phyloP scores from a whole-genome alignment of 37 sponge, comb jelly and placozoan species.

The Diacarnus erythraeanus region DNA sequence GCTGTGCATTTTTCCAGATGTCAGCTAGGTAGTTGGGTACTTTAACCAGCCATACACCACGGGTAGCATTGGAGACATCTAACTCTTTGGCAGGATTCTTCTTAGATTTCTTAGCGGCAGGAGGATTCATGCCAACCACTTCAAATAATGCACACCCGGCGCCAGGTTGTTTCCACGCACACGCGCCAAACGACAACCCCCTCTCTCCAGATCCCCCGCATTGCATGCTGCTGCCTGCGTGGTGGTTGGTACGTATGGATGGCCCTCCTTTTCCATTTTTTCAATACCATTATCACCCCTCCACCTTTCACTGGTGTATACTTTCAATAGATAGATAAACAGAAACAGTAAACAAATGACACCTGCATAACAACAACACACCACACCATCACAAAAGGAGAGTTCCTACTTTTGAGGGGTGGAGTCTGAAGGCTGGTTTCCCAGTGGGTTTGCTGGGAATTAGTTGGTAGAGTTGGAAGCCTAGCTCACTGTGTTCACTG shows the following conservation, averaged over 20 bases:
- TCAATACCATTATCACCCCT: too few relatives aligned
- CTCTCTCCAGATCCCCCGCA: too few relatives aligned
- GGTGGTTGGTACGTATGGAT: too few relatives aligned
- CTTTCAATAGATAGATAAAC: too few relatives aligned
- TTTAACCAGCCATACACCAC: slow-evolving; percentile 78
- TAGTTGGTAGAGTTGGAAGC: slow-evolving; percentile 32
- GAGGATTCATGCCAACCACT: background rate
- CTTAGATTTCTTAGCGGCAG: slow-evolving; percentile 1
- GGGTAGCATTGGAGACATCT: slow-evolving; percentile 43
- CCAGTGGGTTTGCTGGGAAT: slow-evolving; percentile 32
- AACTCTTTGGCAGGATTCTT: slow-evolving; percentile 31
- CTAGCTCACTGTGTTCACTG: slow-evolving; percentile 18
- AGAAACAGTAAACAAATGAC: too few relatives aligned
- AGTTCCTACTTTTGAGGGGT: slow-evolving; percentile 29
- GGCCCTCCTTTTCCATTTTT: too few relatives aligned
- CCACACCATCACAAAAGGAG: too few relatives aligned
- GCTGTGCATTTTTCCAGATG: slow-evolving; percentile 51
- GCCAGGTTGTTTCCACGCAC: too few relatives aligned
- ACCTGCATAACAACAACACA: too few relatives aligned
- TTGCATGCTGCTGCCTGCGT: too few relatives aligned
- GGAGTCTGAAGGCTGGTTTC: slow-evolving; percentile 39
- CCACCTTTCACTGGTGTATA: too few relatives aligned
- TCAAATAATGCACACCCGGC: slow-evolving; percentile 21
- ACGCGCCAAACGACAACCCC: too few relatives aligned
- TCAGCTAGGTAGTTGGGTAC: slow-evolving; percentile 83